Percentiles rank a stretch among this genome's conserved stretches.
Evolutionary conservation across 2,113 vertebrate species (phyloP).

Genomic region (Datnioides undecimradiatus): DNA sequence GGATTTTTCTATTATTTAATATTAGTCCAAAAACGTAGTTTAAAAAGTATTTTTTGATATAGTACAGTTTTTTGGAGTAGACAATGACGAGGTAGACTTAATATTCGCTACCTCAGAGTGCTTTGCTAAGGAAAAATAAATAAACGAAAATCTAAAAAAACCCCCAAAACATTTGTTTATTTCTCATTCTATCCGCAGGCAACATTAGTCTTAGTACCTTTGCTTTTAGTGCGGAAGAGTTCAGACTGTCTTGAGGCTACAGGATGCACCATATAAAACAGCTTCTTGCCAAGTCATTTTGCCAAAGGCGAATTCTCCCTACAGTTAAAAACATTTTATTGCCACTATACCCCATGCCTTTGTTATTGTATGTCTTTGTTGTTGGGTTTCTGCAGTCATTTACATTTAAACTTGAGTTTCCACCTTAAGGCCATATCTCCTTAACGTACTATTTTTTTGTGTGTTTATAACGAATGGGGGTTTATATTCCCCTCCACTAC

Average conservation of each 20-base stretch:
- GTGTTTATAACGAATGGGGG: neutral
- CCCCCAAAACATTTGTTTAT: too few species aligned
- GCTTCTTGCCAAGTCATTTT: constrained; percentile 38
- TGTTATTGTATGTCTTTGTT: constrained; percentile 58
- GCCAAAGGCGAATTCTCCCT: constrained; percentile 59
- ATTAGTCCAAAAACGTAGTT: neutral
- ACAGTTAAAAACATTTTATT: constrained; percentile 58
- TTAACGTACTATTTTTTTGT: neutral
- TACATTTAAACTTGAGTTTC: constrained; percentile 48
- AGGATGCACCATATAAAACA: constrained; percentile 49
- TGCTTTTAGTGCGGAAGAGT: constrained; percentile 35
- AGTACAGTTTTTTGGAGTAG: neutral
- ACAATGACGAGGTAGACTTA: neutral
- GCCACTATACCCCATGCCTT: constrained; percentile 33
- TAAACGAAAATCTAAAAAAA: neutral
- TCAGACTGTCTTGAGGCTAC: constrained; percentile 17
- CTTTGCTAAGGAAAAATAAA: neutral
- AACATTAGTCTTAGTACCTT: constrained; percentile 9
- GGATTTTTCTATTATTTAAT: neutral
- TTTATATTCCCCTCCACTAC: neutral
- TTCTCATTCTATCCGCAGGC: neutral
- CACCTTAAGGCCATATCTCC: constrained; percentile 1
- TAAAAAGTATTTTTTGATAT: neutral
- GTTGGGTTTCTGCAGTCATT: constrained; percentile 1
- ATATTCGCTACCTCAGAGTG: neutral